Percentiles rank a stretch among this genome's conserved stretches.
Conservation (phyloP, 2,797 vertebrate species). For the Lepilemur septentrionalis region DNA sequence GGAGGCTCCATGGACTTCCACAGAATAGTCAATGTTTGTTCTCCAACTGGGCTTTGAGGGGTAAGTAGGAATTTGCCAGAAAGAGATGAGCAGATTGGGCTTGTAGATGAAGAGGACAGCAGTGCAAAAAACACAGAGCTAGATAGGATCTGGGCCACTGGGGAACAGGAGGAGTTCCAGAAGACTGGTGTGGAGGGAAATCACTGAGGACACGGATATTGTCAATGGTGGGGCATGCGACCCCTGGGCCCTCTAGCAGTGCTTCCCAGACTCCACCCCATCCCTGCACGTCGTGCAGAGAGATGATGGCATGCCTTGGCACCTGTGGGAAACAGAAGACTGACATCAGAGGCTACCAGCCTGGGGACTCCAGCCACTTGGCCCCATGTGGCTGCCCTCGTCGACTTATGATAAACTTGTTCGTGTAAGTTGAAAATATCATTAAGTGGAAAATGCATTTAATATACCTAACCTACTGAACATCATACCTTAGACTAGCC, state of each 20-base stretch:
- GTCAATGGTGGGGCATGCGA: too few species aligned
- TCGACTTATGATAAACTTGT: background rate
- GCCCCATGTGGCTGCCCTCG: background rate
- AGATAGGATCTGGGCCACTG: background rate
- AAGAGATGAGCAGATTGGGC: background rate
- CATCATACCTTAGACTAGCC: background rate
- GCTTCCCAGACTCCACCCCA: background rate
- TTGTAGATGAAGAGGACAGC: background rate
- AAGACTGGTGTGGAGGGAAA: too few species aligned
- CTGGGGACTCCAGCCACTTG: background rate
- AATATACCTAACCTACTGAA: background rate
- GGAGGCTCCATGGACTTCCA: background rate
- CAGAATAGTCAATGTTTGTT: background rate
- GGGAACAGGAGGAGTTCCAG: background rate
- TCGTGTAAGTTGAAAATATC: background rate
- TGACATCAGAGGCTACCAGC: background rate
- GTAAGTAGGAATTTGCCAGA: background rate
- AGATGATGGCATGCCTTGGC: too few species aligned
- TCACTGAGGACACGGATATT: background rate
- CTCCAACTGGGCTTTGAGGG: background rate
- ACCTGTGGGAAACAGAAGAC: background rate
- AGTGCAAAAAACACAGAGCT: background rate
- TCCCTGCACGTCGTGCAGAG: background rate
- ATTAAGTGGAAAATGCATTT: background rate
- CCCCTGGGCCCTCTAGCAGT: background rate